These are phyloP conservation scores for Xestoiulus laeticollis DNA, from an alignment of 2,888 invertebrate species.

Conservation along the genomic window DNA sequence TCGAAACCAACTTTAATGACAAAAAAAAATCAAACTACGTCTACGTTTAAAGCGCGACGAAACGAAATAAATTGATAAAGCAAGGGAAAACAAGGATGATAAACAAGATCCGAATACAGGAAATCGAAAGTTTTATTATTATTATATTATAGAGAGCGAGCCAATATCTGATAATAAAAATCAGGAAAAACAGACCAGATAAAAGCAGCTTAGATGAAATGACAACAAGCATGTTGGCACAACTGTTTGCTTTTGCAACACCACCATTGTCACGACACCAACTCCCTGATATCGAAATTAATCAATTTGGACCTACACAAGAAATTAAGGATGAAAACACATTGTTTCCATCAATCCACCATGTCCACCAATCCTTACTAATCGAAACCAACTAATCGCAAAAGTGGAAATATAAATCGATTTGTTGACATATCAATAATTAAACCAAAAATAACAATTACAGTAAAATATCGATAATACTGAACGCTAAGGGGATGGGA, in stretches of 20 bases:
- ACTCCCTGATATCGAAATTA: not conserved
- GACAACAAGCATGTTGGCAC: not conserved
- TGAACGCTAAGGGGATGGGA: no score
- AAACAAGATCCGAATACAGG: not conserved
- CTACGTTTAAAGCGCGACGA: not conserved
- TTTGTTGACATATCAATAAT: no score
- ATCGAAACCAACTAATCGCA: no score
- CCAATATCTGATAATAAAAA: constrained; percentile 35
- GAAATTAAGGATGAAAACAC: not conserved
- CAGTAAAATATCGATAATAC: no score
- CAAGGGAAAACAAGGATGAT: not conserved
- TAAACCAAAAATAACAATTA: no score
- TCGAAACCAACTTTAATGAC: no score
- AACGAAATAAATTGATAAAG: not conserved
- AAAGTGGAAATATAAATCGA: no score
- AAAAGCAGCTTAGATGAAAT: not conserved
- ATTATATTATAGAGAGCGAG: not conserved
- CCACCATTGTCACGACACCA: not conserved
- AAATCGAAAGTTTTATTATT: constrained; percentile 31
- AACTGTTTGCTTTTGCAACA: not conserved
- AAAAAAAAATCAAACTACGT: no score
- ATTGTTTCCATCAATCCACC: no score
- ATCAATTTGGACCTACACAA: not conserved
- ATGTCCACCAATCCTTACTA: no score
- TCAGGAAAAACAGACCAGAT: not conserved